Evolutionary conservation across 2,888 invertebrate genomes (phyloP), one percentile per base, ranked within the genome.

Genomic region (Cheilosia vernalis): DNA sequence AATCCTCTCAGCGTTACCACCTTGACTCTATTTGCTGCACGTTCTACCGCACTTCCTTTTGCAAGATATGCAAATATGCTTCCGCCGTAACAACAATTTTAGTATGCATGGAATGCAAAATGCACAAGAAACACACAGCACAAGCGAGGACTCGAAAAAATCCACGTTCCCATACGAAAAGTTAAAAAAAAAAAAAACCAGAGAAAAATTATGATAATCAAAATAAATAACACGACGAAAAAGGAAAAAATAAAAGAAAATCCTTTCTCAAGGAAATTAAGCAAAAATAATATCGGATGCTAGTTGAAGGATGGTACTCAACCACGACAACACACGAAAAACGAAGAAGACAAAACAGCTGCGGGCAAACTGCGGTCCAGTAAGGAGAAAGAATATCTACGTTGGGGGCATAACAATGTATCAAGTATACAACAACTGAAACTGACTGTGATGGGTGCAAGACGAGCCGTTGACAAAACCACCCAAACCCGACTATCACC

Each of bases 211-310:
- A 80, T 77, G 37, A 76, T 81, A 81, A 77, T 61, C 72, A 72
- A 51, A 72, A 78, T 30, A 73, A 66, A 33, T 55, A 53, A 70
- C 33, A 64, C 37, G 21, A 53, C 55, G 53, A 40, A 63, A 47
- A 40, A 4, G 33, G 4, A 13, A 37, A 4, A 37, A 37, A 13
- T 37, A 13, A 21, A 19, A 74, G 70, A 76, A 77, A 77, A 77
- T 76, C 81, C 76, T 81, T 86, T 81, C 67, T 72, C 72, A 72
- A 81, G 81, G 67, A 86, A 81, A 86, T 86, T 81, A 81, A 81
- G 81, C 61, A 86, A 86, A 85, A 86, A 86, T 81, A 77, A 77
- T 81, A 70, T 81, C 61, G 81, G 81, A 77, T 72, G 61, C 56
- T 74, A 67, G 74, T 80, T 69, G 70, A 70, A 67, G 81, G 70